Percentiles rank a stretch among this genome's conserved stretches.
Conservation (phyloP, 2,113 vertebrate species). For the Scortum barcoo region DNA sequence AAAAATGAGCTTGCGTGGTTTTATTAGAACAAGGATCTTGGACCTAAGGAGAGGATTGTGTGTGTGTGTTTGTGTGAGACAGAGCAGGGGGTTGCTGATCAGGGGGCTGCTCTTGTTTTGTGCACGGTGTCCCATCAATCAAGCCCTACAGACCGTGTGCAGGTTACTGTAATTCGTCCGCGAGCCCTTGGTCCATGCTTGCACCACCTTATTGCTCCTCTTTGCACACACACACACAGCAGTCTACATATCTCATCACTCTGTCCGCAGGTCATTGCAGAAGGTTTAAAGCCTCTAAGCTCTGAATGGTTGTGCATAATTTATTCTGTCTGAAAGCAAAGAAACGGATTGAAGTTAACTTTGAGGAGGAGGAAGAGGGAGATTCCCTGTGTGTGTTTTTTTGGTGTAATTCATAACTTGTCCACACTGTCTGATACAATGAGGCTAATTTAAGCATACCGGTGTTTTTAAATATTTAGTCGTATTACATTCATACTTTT, state of each 20-base stretch:
- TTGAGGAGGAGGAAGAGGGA: slow-evolving; percentile 39
- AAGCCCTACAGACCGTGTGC: slow-evolving; percentile 53
- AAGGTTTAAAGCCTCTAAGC: slow-evolving; percentile 57
- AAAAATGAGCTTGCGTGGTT: slow-evolving; percentile 84
- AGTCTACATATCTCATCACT: slow-evolving; percentile 23
- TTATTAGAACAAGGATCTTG: slow-evolving; percentile 73
- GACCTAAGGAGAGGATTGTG: slow-evolving; percentile 38
- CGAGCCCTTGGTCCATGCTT: slow-evolving; percentile 23
- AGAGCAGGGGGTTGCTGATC: slow-evolving; percentile 41
- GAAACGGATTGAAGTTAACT: slow-evolving; percentile 62
- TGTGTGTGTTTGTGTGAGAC: not conserved
- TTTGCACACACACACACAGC: slow-evolving; percentile 14
- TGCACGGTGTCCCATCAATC: slow-evolving; percentile 72
- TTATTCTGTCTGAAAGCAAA: slow-evolving; percentile 66
- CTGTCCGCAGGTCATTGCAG: slow-evolving; percentile 61
- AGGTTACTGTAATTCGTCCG: slow-evolving; percentile 67
- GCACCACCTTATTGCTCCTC: slow-evolving; percentile 3
- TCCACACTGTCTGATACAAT: not conserved
- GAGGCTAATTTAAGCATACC: not conserved
- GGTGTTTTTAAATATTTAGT: not conserved
- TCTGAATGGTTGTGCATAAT: slow-evolving; percentile 70
- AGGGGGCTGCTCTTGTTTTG: slow-evolving; percentile 52
- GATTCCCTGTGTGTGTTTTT: not conserved
- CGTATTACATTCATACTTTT: not conserved
- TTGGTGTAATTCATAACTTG: not conserved